Evolutionary conservation across 2,888 invertebrate genomes (phyloP), one percentile per base, ranked within the genome.

Genomic region (Steinernema hermaphroditum): DNA sequence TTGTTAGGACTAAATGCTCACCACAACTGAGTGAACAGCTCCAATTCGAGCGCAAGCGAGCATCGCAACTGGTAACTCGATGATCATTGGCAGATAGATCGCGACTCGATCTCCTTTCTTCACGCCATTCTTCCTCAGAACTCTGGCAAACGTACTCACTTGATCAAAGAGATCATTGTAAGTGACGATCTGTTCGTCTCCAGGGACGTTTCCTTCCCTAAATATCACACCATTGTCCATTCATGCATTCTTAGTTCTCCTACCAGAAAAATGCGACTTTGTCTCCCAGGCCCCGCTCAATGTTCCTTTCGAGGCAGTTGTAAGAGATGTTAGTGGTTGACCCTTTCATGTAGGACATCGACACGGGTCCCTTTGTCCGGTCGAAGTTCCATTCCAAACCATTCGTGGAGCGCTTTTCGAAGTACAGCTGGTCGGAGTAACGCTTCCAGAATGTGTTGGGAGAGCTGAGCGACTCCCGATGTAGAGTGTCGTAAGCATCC

Each of bases 81-180:
- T 49, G 24, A 97, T 92, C 96, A 98, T 97, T n/a, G 98, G 98
- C 94, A 98, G 95, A 87, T 98, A 98, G 81, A 98, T 92, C 50
- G 94, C 93, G 6, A 98, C 94, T 37, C 94, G 90, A 87, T 97
- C 96, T 0, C 97, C 97, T 87, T 93, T 89, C 77, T 88, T 86
- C 8, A 90, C 86, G 37, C 90, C 90, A 54, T 82, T 80, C 16
- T 80, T 75, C 43, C 85, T 80, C 29, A 85, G 80, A 6, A 84
- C 86, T 22, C 82, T 80, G 9, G 85, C 81, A 76, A 85, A 85
- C 27, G 75, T 77, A 44, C 80, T 75, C 29, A 84, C 84, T 72
- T 77, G 43, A 9, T 75, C 76, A 24, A 70, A 75, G 41, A 82
- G 74, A 62, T 83, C 62, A 22, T 73, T 50, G 74, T 84, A 86